Evolutionary conservation across 2,113 vertebrate genomes (phyloP).

Genomic region (Emberiza fucata): DNA sequence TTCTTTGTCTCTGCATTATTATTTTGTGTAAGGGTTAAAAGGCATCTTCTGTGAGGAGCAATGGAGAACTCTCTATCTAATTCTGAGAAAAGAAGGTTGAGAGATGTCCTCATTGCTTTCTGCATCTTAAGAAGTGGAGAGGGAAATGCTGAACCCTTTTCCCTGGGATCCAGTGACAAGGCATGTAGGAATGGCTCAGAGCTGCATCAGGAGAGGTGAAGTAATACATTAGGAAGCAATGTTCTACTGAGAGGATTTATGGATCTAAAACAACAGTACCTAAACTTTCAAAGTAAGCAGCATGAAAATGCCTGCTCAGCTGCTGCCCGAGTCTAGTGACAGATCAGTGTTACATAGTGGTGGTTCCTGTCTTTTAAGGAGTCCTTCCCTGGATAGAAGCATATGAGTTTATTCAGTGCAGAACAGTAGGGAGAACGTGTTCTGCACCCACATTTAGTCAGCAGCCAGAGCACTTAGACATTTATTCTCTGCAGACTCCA

Average conservation of each 20-base stretch:
- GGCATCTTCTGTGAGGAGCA: fast-evolving
- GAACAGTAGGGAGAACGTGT: background rate
- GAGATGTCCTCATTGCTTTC: fast-evolving
- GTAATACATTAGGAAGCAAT: background rate
- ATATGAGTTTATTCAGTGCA: background rate
- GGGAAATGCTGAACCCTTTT: background rate
- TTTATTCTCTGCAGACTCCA: background rate
- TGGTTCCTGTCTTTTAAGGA: background rate
- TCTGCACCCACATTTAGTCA: background rate
- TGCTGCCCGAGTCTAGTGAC: background rate
- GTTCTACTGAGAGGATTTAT: background rate
- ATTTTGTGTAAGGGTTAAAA: background rate
- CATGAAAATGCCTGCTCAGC: background rate
- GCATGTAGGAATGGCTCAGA: background rate
- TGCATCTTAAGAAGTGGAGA: background rate
- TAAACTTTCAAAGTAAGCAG: background rate
- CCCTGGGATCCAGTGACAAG: background rate
- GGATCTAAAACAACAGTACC: background rate
- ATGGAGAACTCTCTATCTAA: background rate
- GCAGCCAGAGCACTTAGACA: background rate
- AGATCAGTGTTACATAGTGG: background rate
- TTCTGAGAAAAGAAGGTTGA: background rate
- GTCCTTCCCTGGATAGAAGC: background rate
- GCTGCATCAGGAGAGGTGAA: background rate
- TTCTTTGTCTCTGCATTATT: background rate